Base-by-base conservation (phyloP, 2,797 vertebrate genomes). In the Rhynchotus rufescens region DNA sequence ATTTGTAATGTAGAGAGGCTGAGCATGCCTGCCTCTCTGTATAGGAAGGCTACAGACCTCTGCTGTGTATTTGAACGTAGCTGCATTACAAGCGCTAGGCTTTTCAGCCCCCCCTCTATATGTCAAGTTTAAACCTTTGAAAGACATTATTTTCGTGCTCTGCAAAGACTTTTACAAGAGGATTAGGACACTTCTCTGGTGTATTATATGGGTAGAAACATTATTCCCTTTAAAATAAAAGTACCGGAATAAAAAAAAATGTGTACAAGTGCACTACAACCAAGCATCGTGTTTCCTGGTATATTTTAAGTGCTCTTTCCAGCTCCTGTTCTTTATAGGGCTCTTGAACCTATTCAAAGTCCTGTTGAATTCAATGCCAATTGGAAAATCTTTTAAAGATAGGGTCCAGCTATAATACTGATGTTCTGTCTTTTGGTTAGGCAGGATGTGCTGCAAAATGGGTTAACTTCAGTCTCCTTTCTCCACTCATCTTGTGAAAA, bases 221-320 rank as follows among this genome's bases (percentile, higher is more conserved):
- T 80, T 88, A 78, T 90, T 93, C 54, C 68, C 47, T 78, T 78
- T 90, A 92, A 96, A 95, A 87, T 90, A 78, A 78, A 96, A 84
- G 76, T 88, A 88, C 75, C 80, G 66, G 79, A 75, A 69, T 25
- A 75, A 62, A 32, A 52, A 49, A 23, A 80, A 73, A 54, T 6
- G 77, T 60, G 80, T 61, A 67, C 66, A 92, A 95, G 94, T 89
- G 84, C 88, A 81, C 90, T 93, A 93, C 60, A 91, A 40, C 6
- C 1, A 12, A 89, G 90, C 78, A 84, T 90, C 32, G 0, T 22
- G 38, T 85, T 96, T 90, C 76, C 90, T 84, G 14, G 73, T 66
- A 1, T 6, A 8, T 62, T 4, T 0, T 21, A 83, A 95, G 94
- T 85, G 91, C 81, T 93, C 76, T 88, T 91, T 78, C 88, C 40